Base-by-base conservation (phyloP, 2,888 invertebrate genomes). In the Cantharis nigra region DNA sequence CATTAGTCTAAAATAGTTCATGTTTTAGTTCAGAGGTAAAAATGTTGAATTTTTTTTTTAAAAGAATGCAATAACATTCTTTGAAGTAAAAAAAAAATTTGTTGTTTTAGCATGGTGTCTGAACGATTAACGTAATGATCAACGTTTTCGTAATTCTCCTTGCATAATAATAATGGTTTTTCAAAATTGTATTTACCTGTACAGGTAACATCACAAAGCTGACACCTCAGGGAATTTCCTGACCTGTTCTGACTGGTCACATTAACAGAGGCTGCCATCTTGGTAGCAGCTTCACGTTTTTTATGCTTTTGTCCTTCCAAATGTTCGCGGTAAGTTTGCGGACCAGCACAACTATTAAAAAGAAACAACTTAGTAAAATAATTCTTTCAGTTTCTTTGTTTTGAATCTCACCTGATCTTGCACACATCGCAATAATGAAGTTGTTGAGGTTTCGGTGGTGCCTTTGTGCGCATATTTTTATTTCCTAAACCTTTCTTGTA, bases 301-400 rank as follows among this genome's bases (percentile, higher is more conserved):
- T 99, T 99, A 90, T 99, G 99, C 89, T 98, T 97, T 89, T 98
- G 98, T 0, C 99, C 99, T 87, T 98, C 98, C 86, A 99, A 91
- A 91, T 99, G 99, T 89, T 99, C 99, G 81, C 96, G 92, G 88
- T 97, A 97, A 0, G 97, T 97, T 90, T 94, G 88, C 1, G 89
- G 89, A 63, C 86, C 89, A 63, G 89, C 89, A 79, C 89, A 89
- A 80, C 89, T 88, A 69, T 10, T 83, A 79, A n/a, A 65, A 77
- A 4, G 16, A 23, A 16, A 14, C 16, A 16, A 62, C 65, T 14
- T 69, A 62, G 5, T 23, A 71, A 26, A 3, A 74, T 14, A 18
- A 62, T 10, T 18, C 64, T 30, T 64, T 30, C 4, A 13, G 0
- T 18, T 11, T 9, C 1, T 7, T 0, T n/a, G 7, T 5, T 2